A percentile compares a stretch with the other conserved stretches of the same genome.
These are phyloP conservation scores for Chamaetylas fuelleborni DNA, from an alignment of 2,113 vertebrate genomes.

Conservation along the genomic window DNA sequence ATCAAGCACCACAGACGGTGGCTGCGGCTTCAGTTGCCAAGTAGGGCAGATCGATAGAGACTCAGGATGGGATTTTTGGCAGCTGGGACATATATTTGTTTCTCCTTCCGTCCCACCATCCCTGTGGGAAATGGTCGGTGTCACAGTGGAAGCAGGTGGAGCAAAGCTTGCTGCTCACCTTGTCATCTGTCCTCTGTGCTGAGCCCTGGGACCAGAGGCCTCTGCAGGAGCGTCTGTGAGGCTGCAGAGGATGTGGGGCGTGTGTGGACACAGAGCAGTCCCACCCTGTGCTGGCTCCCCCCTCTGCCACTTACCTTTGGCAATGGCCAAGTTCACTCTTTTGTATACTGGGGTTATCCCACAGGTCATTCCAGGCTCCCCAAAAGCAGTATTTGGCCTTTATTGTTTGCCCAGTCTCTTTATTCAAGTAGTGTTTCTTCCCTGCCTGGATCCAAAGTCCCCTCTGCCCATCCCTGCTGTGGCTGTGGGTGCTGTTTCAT, in stretches of 20 bases:
- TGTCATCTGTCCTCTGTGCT: neutral
- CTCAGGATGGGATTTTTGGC: conserved; percentile 42
- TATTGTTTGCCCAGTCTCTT: neutral
- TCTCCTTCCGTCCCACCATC: neutral
- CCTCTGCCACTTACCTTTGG: fast-evolving
- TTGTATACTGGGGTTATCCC: neutral
- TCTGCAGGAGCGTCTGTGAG: fast-evolving
- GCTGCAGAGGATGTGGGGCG: neutral
- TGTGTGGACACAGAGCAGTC: fast-evolving
- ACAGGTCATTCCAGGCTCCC: neutral
- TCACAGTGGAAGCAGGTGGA: neutral
- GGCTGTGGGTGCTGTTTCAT: neutral
- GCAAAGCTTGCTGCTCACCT: neutral
- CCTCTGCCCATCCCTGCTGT: neutral
- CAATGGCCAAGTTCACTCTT: neutral
- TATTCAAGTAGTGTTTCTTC: neutral
- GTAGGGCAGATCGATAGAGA: conserved; percentile 63
- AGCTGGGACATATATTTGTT: conserved; percentile 13
- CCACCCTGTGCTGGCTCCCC: neutral
- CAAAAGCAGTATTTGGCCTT: neutral
- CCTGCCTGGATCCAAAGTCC: neutral
- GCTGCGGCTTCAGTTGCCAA: conserved; percentile 59
- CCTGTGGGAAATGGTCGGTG: neutral
- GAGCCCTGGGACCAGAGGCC: neutral
- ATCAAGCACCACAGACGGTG: conserved; percentile 37